phyloP scores from a whole-genome alignment of 1,140 invertebrate genomes.

The Papilio aristodemus region DNA sequence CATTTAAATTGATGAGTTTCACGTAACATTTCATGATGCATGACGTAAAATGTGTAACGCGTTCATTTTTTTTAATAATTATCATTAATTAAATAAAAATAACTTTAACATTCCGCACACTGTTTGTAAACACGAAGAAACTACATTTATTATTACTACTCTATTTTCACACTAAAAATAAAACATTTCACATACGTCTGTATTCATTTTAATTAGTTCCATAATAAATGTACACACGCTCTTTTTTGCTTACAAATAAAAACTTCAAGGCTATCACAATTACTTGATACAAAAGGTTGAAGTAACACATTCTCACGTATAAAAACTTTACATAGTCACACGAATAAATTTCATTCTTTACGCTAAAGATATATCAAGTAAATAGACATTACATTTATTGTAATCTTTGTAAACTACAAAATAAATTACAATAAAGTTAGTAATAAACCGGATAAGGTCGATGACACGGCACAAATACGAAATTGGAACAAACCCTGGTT shows the following conservation, averaged over 20 bases:
- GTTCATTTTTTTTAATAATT: neutral
- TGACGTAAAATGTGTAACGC: neutral
- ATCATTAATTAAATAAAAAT: neutral
- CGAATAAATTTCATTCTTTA: neutral
- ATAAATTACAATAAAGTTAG: too few species aligned
- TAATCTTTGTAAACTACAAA: too few species aligned
- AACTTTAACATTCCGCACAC: constrained; percentile 3
- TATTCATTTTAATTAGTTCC: neutral
- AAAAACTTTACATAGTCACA: neutral
- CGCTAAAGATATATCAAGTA: neutral
- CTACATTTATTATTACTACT: too few species aligned
- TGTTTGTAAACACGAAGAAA: constrained; percentile 17
- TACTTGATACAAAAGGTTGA: constrained; percentile 25
- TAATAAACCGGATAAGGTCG: constrained; percentile 30
- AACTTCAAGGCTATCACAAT: constrained; percentile 32
- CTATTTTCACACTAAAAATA: neutral
- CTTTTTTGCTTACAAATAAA: constrained; percentile 21
- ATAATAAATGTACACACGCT: constrained; percentile 10
- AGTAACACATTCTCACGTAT: constrained; percentile 10
- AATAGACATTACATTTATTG: neutral
- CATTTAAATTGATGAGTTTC: neutral
- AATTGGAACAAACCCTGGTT: constrained; percentile 23
- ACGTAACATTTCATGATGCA: neutral
- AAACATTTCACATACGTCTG: neutral
- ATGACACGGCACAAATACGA: constrained; percentile 29